Conservation (phyloP, 2,888 invertebrate species). For the Philonicus albiceps region DNA sequence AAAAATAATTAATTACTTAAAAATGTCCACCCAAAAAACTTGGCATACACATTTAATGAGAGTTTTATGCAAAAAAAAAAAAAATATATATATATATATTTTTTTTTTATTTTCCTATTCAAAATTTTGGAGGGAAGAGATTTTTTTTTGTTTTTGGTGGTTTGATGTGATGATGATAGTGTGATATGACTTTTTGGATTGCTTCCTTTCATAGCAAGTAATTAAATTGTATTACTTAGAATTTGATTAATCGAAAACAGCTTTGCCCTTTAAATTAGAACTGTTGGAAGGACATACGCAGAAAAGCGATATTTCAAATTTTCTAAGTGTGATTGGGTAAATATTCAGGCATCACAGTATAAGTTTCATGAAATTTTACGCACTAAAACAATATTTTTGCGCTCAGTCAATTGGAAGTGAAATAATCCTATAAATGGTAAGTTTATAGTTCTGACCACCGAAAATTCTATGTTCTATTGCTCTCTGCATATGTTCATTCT, state of each 20-base stretch:
- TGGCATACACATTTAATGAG: slow-evolving; percentile 43
- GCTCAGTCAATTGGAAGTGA: no score
- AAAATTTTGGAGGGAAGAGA: not conserved
- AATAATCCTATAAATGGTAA: no score
- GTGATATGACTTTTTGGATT: not conserved
- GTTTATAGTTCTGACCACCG: no score
- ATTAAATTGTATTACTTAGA: not conserved
- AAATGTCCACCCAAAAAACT: slow-evolving; percentile 47
- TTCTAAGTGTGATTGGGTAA: no score
- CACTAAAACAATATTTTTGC: no score
- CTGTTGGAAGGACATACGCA: not conserved
- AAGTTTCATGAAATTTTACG: no score
- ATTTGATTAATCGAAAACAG: not conserved
- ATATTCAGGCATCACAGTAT: no score
- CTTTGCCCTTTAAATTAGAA: not conserved
- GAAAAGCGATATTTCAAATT: no score
- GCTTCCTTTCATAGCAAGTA: not conserved
- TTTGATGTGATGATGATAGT: slow-evolving; percentile 27
- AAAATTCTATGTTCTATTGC: no score
- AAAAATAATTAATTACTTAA: slow-evolving; percentile 42
- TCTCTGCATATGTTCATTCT: no score
- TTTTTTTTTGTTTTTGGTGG: slow-evolving; percentile 23
- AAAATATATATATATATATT: no score
- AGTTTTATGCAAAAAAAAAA: not conserved
- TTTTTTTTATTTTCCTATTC: not conserved